Base-by-base conservation (phyloP, 2,888 invertebrate species). In the Sphinx pinastri region DNA sequence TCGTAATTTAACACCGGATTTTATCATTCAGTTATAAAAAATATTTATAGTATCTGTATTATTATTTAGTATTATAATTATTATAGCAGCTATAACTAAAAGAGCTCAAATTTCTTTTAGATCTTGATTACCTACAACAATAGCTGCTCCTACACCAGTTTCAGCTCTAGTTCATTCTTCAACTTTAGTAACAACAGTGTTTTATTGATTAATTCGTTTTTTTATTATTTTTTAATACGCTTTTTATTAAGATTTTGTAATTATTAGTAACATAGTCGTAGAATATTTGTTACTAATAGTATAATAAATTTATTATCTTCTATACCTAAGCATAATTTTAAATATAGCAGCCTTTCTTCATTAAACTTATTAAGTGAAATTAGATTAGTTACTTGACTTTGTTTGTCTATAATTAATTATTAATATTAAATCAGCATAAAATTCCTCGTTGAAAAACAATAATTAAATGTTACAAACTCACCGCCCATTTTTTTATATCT, bases 81-180 rank as follows among this genome's bases (percentile, higher is more conserved):
- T 92, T 83, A 87, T 94, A 77, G 95, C 95, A 0, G 94, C 95
- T 69, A 95, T 96, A 91, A 97, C 97, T 72, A 97, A 97, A 89
- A 97, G 97, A 77, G 97, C 97, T 83, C 97, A 97, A 88, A 95
- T 97, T 94, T 97, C 97, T 66, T 97, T 97, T 96, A 96, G 96
- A 74, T 95, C 96, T 63, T 97, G 97, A 79, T 88, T 97, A 67
- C 97, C 97, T 0, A 95, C 95, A 0, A 97, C 97, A 59, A 97
- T 97, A 88, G 96, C 96, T 0, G 97, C 97, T 60, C 97, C 97
- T 52, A 97, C 97, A 0, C 97, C 97, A 12, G 95, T 97, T 70
- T 96, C 96, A n/a, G 95, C 96, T 72, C 94, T 97, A 90, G 96
- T 87, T 59, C 96, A 97, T 94, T 97, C 97, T 74, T 97, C 96